These are phyloP conservation scores for Theonella swinhoei DNA, from an alignment of 37 sponge, comb jelly and placozoan species.

Conservation along the genomic window DNA sequence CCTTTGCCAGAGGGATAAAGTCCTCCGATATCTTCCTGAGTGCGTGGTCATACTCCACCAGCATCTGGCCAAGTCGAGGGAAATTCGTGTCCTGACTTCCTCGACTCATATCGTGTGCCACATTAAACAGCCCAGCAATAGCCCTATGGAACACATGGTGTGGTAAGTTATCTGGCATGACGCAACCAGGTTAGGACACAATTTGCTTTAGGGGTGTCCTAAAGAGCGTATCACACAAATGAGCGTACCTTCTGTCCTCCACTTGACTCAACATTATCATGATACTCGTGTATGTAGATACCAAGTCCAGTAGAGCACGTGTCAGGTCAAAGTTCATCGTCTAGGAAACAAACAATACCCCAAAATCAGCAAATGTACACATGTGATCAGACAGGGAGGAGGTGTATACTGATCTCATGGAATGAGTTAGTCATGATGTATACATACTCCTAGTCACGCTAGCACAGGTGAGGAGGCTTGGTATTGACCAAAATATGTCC, in stretches of 20 bases:
- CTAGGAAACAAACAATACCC: constrained; percentile 23
- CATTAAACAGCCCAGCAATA: constrained; percentile 73
- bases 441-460: no score
- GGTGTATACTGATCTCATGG: no score
- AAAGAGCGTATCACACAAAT: no score
- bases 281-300: constrained; percentile 62
- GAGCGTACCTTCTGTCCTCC: constrained; percentile 85
- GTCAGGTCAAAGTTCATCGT: constrained; percentile 87
- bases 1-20: constrained; percentile 85
- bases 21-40: constrained; percentile 92
- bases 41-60: constrained; percentile 89
- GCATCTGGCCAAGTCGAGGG: constrained; percentile 92
- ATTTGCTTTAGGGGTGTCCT: no score
- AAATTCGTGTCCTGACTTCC: constrained; percentile 67
- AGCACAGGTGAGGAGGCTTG: no score
- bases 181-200: no score
- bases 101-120: constrained; percentile 72
- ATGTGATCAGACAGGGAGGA: no score
- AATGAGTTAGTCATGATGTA: no score
- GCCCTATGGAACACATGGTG: neutral
- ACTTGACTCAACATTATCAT: constrained; percentile 82
- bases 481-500: no score
- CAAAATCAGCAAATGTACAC: neutral
- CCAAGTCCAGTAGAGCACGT: constrained; percentile 69
- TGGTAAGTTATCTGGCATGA: no score